These are phyloP conservation scores for Stenodera caucasica DNA, from an alignment of 2,888 invertebrate species.

Conservation along the genomic window DNA sequence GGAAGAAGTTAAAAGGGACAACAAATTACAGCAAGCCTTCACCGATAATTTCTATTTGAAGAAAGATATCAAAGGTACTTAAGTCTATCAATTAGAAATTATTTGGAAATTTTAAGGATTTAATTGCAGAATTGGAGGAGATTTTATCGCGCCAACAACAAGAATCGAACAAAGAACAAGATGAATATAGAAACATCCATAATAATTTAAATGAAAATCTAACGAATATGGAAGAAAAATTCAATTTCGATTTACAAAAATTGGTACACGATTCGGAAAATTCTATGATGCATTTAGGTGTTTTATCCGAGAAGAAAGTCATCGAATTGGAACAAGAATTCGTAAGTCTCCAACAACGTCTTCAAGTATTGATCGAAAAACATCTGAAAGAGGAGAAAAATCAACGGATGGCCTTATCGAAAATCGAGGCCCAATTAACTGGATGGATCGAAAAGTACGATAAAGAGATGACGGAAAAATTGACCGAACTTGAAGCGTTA, in stretches of 20 bases:
- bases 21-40: background rate
- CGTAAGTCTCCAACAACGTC: too few species aligned
- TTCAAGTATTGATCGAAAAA: background rate
- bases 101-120: too few species aligned
- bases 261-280: background rate
- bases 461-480: constrained; percentile 1
- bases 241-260: background rate
- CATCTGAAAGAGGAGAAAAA: background rate
- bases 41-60: background rate
- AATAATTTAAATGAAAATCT: background rate
- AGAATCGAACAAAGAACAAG: background rate
- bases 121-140: background rate
- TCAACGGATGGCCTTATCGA: background rate
- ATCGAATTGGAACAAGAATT: background rate
- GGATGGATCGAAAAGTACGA: background rate
- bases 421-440: background rate
- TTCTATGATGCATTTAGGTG: background rate
- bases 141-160: background rate
- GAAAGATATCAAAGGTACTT: background rate
- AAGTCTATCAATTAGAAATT: too few species aligned
- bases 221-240: background rate
- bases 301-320: background rate
- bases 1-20: background rate
- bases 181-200: background rate
- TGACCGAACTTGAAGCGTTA: background rate